Percentiles rank a stretch among this genome's conserved stretches.
Conservation (phyloP, 2,888 invertebrate species). For the Prenolepis imparis region DNA sequence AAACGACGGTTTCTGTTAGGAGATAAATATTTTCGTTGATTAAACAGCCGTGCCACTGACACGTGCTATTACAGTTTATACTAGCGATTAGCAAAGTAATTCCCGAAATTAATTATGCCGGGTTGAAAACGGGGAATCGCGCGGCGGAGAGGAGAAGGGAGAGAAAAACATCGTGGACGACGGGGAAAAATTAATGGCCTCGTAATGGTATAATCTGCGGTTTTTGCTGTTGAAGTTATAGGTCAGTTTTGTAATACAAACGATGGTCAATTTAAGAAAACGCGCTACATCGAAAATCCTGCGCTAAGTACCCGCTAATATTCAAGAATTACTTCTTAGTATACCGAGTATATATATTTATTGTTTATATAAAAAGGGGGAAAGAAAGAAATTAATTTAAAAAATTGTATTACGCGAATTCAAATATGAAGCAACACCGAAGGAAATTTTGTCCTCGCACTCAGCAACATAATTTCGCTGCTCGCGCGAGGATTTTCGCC, state of each 20-base stretch:
- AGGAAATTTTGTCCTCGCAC: slow-evolving; percentile 53
- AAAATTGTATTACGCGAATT: slow-evolving; percentile 19
- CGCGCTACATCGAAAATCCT: slow-evolving; percentile 63
- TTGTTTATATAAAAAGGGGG: neutral
- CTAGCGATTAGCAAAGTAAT: slow-evolving; percentile 69
- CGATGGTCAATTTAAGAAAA: slow-evolving; percentile 64
- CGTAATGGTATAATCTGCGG: slow-evolving; percentile 72
- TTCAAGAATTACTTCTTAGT: slow-evolving; percentile 27
- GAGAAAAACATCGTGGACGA: slow-evolving; percentile 39
- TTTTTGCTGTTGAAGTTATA: slow-evolving; percentile 66
- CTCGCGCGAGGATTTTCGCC: slow-evolving; percentile 55
- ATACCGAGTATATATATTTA: neutral
- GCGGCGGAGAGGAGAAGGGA: neutral
- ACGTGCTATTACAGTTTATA: slow-evolving; percentile 64
- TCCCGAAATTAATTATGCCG: slow-evolving; percentile 71
- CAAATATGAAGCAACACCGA: slow-evolving; percentile 49
- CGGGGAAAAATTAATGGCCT: slow-evolving; percentile 72
- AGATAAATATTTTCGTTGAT: slow-evolving; percentile 68
- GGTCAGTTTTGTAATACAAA: slow-evolving; percentile 57
- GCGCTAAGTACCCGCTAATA: slow-evolving; percentile 21
- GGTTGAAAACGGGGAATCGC: slow-evolving; percentile 49
- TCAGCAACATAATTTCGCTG: slow-evolving; percentile 26
- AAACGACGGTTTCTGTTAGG: slow-evolving; percentile 17
- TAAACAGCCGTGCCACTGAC: slow-evolving; percentile 66
- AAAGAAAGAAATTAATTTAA: slow-evolving; percentile 13